These are phyloP conservation scores for Ctenoplectra terminalis DNA, from an alignment of 1,140 invertebrate genomes.

Conservation along the genomic window DNA sequence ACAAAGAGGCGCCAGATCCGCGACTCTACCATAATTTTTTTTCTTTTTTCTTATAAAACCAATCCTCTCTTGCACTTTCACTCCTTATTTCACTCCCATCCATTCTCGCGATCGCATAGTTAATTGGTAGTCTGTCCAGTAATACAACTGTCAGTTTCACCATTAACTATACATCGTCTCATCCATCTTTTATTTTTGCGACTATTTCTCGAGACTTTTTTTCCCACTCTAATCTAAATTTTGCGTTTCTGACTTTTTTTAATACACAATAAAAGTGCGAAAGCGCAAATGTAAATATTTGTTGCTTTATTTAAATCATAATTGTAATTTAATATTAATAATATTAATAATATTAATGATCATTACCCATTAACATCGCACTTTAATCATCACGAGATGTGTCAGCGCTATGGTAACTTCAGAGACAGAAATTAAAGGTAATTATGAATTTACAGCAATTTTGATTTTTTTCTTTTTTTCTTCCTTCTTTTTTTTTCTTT, in stretches of 20 bases:
- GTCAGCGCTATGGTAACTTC: conserved; percentile 69
- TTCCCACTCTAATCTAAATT: conserved; percentile 57
- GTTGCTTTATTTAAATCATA: conserved; percentile 65
- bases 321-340: conserved; percentile 66
- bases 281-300: conserved; percentile 69
- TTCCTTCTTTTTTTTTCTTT: too few species aligned
- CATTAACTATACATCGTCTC: conserved; percentile 64
- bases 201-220: conserved; percentile 54
- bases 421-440: conserved; percentile 74
- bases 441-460: conserved; percentile 41
- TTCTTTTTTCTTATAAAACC: conserved; percentile 77
- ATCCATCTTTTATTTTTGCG: conserved; percentile 56
- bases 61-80: conserved; percentile 70
- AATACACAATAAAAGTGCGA: conserved; percentile 69
- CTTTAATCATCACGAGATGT: conserved; percentile 65
- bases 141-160: conserved; percentile 59
- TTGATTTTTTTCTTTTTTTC: conserved; percentile 57
- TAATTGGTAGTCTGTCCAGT: conserved; percentile 63
- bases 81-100: conserved; percentile 63
- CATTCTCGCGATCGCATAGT: conserved; percentile 66
- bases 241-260: conserved; percentile 51
- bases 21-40: conserved; percentile 74
- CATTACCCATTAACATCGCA: conserved; percentile 62
- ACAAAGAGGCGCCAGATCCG: conserved; percentile 79
- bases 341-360: conserved; percentile 65